These are phyloP conservation scores for Drosophila mayaguana DNA, from an alignment of 2,888 invertebrate genomes.

Conservation along the genomic window DNA sequence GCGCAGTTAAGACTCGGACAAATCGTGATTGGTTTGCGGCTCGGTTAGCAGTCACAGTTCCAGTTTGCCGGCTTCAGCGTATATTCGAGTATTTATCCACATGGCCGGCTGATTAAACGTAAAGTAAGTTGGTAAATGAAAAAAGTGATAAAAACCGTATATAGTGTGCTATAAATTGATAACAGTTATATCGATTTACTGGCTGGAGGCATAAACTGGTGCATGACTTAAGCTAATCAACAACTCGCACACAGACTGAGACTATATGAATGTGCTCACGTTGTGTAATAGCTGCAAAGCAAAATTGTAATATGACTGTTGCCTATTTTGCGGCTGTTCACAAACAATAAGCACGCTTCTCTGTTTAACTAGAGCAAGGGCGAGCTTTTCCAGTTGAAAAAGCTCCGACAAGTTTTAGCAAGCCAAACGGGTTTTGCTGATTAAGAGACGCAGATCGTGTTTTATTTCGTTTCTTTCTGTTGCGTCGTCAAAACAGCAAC, in stretches of 20 bases:
- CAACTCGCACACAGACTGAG: not conserved
- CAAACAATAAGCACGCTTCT: not conserved
- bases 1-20: slow-evolving; percentile 48
- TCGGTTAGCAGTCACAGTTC: slow-evolving; percentile 59
- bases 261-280: slow-evolving; percentile 9
- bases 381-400: slow-evolving; percentile 73
- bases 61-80: slow-evolving; percentile 55
- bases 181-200: slow-evolving; percentile 35
- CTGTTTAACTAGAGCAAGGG: not conserved
- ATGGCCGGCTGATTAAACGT: slow-evolving; percentile 30
- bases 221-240: not conserved
- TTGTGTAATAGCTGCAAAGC: slow-evolving; percentile 50
- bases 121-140: slow-evolving; percentile 21
- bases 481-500: slow-evolving; percentile 36
- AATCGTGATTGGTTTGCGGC: slow-evolving; percentile 11
- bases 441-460: slow-evolving; percentile 44
- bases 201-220: not conserved
- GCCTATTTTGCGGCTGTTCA: slow-evolving; percentile 48
- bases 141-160: slow-evolving; percentile 10
- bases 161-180: slow-evolving; percentile 22
- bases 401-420: slow-evolving; percentile 35
- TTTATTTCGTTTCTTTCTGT: slow-evolving; percentile 26
- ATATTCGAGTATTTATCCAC: slow-evolving; percentile 21
- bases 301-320: slow-evolving; percentile 1
- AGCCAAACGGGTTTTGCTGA: slow-evolving; percentile 62